Base-by-base conservation (phyloP, 2,888 invertebrate species). In the Troglohyphantes excavatus region DNA sequence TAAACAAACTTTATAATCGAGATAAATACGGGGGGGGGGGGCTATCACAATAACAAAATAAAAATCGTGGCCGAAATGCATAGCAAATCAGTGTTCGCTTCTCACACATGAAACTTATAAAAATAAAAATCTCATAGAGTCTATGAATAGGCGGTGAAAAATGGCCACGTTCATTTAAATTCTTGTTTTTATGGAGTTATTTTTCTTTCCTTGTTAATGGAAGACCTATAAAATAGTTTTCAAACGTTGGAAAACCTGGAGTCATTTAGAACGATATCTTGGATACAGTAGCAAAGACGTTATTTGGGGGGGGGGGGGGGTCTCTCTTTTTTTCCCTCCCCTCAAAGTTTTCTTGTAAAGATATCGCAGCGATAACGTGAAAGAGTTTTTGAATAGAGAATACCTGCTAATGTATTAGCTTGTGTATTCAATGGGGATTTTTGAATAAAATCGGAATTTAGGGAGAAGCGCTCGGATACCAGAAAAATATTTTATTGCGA, bases 1-100 rank as follows among this genome's bases (percentile, higher is more conserved):
- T 88, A 82, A 82, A 82, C 88, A 89, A 89, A 89, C 82, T 89
- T 89, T 89, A 89, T 89, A 89, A 89, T 89, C 82, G 82, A 75
- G 88, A 89, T 89, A 89, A 83, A 89, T 89, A 81, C 76, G 75
- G 68, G 23, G 67, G 82, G 81, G 81, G n/a, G 73, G 81, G 23
- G 73, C 73, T 73, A 73, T 81, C 79, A 88, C 81, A 88, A 88
- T 82, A 89, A 83, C 73, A 76, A n/a, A 39, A 61, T 43, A 82
- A 89, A 87, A 81, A 85, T 23, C 9, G 46, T 13, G 27, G 61
- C 61, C 33, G 61, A 46, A 86, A 70, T 70, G 61, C 43, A 65
- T 59, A 82, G 59, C 43, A 70, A 89, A 89, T 89, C 88, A 89
- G 73, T 89, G 88, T 89, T 81, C 72, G 72, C 81, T 75, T 53